A percentile compares a stretch with the other conserved stretches of the same genome.
These are phyloP conservation scores for Phrynocephalus vlangalii DNA, from an alignment of 2,797 vertebrate species.

Conservation along the genomic window DNA sequence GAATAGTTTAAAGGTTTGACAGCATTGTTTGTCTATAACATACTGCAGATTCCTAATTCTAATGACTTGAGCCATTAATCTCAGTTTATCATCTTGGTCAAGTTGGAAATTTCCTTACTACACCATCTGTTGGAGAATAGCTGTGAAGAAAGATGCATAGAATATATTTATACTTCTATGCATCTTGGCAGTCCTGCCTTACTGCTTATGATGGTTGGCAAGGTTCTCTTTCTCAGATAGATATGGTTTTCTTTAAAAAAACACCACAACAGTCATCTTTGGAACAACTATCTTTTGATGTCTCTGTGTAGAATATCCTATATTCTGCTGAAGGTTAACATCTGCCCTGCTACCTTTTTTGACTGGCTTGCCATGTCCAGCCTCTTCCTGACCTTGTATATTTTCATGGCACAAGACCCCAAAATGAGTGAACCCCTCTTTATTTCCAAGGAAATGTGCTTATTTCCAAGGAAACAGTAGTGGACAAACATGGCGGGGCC, in stretches of 20 bases:
- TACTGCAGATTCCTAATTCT: constrained; percentile 41
- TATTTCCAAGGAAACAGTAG: no score
- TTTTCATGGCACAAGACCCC: no score
- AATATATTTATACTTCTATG: not conserved
- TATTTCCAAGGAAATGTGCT: no score
- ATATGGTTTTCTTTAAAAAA: not conserved
- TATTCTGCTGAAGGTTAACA: not conserved
- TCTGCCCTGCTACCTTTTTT: not conserved
- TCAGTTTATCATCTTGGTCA: constrained; percentile 48
- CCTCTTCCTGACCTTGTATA: not conserved
- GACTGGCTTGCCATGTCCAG: not conserved
- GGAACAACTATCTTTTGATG: constrained; percentile 25
- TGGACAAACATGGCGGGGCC: no score
- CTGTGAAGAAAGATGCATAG: constrained; percentile 23
- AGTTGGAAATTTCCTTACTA: constrained; percentile 35
- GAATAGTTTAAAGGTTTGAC: constrained; percentile 65
- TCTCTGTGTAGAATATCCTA: not conserved
- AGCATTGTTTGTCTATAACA: constrained; percentile 69
- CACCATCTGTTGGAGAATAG: constrained; percentile 16
- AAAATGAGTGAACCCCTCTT: no score
- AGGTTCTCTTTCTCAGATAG: not conserved
- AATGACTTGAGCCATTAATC: constrained; percentile 61
- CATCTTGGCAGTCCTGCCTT: constrained; percentile 4
- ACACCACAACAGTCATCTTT: not conserved
- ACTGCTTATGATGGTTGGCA: not conserved